Base-by-base conservation (phyloP, 2,113 vertebrate species). In the Columba janthina region DNA sequence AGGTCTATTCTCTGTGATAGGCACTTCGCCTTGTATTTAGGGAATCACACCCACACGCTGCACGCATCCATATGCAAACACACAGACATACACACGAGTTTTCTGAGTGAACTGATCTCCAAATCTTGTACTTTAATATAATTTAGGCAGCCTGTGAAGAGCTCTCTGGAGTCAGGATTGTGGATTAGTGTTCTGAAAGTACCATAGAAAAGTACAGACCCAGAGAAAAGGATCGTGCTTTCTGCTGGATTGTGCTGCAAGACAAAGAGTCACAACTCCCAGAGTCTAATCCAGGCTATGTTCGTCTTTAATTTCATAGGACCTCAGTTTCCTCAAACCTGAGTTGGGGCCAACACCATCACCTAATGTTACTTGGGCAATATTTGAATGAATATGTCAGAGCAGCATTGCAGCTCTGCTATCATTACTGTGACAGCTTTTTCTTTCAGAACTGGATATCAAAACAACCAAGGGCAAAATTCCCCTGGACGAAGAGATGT, bases 1-100 rank as follows among this genome's bases (percentile, higher is more conserved):
- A 90, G 53, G 85, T 91, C 84, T 93, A 86, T 78, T 94, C 83
- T 74, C 65, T 81, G 79, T 93, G 90, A 89, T 79, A 96, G 76
- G 85, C 85, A 92, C 61, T 92, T 95, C 3, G 20, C 50, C 61
- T 90, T 54, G 31, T 92, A 90, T 94, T 97, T 95, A 93, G 90
- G 76, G 95, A 94, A 88, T 93, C 91, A 92, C 92, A 88, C 92
- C 95, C 82, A 90, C 94, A 92, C 0, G 1, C 78, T 58, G 56
- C 78, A 86, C 1, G 3, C 79, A 93, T 70, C 85, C 94, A 86
- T 93, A 96, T 84, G 92, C 92, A 93, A 88, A 87, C 86, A 90
- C 6, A 4, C 29, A 91, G 83, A 69, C 46, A 57, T 44, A 60
- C 21, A 72, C 26, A 76, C 0, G 0, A 53, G 69, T 88, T 73